Percentiles rank a stretch among this genome's conserved stretches.
Conservation (phyloP, 2,113 vertebrate genomes). For the Mustelus asterias region DNA sequence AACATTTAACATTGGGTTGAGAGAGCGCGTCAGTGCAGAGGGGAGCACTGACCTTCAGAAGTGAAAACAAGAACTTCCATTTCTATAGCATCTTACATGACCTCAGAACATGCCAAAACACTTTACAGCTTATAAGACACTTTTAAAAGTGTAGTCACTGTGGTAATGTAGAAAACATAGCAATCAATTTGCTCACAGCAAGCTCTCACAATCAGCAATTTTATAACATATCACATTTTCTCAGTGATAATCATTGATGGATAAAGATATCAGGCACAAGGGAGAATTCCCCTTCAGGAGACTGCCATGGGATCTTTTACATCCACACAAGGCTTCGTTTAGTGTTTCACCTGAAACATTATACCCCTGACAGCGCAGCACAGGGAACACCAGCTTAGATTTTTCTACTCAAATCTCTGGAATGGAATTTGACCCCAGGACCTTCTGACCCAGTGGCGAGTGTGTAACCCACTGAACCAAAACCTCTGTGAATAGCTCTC, state of each 20-base stretch:
- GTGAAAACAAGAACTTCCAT: not conserved
- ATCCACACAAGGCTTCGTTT: no score
- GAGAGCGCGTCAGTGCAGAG: no score
- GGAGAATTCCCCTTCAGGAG: not conserved
- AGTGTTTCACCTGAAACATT: no score
- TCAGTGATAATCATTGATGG: not conserved
- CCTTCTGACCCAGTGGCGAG: not conserved
- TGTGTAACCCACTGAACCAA: not conserved
- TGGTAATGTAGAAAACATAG: not conserved
- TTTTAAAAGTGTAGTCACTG: not conserved
- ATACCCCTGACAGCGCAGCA: no score
- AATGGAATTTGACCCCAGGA: not conserved
- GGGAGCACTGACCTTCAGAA: no score
- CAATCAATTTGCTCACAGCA: not conserved
- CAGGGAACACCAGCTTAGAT: no score
- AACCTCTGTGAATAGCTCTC: not conserved
- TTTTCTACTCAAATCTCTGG: not conserved
- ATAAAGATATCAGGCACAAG: not conserved
- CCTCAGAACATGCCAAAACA: not conserved
- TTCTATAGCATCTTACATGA: not conserved
- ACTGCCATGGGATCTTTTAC: no score
- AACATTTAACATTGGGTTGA: no score
- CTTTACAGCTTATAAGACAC: not conserved
- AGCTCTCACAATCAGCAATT: not conserved
- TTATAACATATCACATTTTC: not conserved